Percentiles rank a stretch among this genome's conserved stretches.
Conservation (phyloP, 1,140 invertebrate genomes). For the Ectropis grisescens region DNA sequence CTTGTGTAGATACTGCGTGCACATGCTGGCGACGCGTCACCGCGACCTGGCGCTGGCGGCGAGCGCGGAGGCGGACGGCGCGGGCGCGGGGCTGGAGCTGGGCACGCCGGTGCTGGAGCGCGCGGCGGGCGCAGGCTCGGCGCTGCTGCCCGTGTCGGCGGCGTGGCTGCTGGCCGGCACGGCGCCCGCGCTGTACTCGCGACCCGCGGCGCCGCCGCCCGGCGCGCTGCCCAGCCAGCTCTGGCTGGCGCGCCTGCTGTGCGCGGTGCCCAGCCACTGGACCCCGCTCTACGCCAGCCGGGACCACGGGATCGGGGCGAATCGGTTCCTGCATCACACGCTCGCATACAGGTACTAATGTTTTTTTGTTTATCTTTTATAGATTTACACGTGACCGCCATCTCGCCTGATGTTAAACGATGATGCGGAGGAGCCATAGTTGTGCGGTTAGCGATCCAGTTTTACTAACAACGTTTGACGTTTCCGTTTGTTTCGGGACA, state of each 20-base stretch:
- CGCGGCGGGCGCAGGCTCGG: constrained; percentile 28
- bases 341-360: constrained; percentile 79
- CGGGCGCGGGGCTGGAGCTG: constrained; percentile 75
- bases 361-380: no score
- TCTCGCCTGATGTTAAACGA: neutral
- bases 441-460: no score
- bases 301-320: constrained; percentile 87
- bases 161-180: constrained; percentile 85
- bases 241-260: constrained; percentile 76
- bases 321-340: constrained; percentile 90
- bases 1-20: constrained; percentile 72
- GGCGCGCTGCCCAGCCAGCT: constrained; percentile 61
- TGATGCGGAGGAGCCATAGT: no score
- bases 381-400: no score
- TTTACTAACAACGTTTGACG: no score
- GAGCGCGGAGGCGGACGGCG: constrained; percentile 46
- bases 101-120: constrained; percentile 81
- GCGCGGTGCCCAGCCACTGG: constrained; percentile 84
- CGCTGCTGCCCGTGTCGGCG: constrained; percentile 77
- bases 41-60: constrained; percentile 73
- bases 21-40: constrained; percentile 83
- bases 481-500: no score
- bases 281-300: constrained; percentile 85
- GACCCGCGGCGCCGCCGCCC: constrained; percentile 46
- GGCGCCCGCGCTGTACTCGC: constrained; percentile 78